These are phyloP conservation scores for Oxycera nigricornis DNA, from an alignment of 2,888 invertebrate species.

Conservation along the genomic window DNA sequence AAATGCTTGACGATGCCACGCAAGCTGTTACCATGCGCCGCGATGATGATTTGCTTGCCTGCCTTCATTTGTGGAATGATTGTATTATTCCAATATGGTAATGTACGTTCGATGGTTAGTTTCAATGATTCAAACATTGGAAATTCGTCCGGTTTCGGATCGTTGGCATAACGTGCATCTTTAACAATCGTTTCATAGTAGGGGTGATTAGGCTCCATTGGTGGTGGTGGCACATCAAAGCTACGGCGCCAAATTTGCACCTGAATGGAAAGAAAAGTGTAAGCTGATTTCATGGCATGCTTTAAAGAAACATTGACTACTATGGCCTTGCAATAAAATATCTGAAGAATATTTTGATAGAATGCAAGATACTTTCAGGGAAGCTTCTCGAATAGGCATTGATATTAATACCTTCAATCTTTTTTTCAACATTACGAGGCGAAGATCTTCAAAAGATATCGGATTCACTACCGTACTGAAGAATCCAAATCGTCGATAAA, in stretches of 20 bases:
- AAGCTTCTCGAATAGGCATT: too few relatives aligned
- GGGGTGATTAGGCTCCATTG: constrained; percentile 80
- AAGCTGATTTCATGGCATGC: too few relatives aligned
- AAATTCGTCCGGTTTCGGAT: constrained; percentile 79
- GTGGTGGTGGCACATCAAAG: constrained; percentile 84
- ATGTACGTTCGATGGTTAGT: constrained; percentile 80
- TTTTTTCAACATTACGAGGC: too few relatives aligned
- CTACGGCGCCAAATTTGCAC: constrained; percentile 88
- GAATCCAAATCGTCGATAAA: too few relatives aligned
- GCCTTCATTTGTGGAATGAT: constrained; percentile 78
- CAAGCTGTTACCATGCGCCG: constrained; percentile 88
- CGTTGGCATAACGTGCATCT: constrained; percentile 76
- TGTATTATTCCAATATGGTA: constrained; percentile 89
- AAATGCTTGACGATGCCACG: constrained; percentile 89
- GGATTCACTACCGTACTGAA: too few relatives aligned
- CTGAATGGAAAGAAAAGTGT: too few relatives aligned
- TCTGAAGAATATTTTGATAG: too few relatives aligned
- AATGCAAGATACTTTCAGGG: too few relatives aligned
- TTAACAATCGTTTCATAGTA: constrained; percentile 81
- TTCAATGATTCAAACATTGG: constrained; percentile 87
- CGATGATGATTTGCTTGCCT: constrained; percentile 83
- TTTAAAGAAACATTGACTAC: too few relatives aligned
- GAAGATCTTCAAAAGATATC: too few relatives aligned
- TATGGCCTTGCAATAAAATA: too few relatives aligned
- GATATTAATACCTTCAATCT: too few relatives aligned